A percentile compares a stretch with the other conserved stretches of the same genome.
phyloP scores from a whole-genome alignment of 2,797 vertebrate species.

The Huso huso region DNA sequence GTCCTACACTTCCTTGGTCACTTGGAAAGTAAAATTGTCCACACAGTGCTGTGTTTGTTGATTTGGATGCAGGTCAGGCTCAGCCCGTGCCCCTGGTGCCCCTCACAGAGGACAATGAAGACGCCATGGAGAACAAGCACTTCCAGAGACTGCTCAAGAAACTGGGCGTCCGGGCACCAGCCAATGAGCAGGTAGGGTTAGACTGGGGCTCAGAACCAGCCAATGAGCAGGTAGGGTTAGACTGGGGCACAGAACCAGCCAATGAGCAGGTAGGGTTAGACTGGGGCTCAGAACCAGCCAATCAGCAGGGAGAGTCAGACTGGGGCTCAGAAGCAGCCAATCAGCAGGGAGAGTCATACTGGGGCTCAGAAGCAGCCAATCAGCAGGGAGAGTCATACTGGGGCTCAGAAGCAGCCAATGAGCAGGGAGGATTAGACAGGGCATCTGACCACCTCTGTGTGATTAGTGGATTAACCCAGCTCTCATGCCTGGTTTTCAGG shows the following conservation, averaged over 20 bases:
- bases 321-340: too few species aligned
- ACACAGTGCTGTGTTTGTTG: conserved; percentile 2
- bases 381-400: too few species aligned
- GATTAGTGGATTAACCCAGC: too few species aligned
- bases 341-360: too few species aligned
- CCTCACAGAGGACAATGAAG: conserved; percentile 77
- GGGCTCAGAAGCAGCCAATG: too few species aligned
- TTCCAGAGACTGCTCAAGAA: conserved; percentile 69
- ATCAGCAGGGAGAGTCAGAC: too few species aligned
- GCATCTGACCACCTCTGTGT: too few species aligned
- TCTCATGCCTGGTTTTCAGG: conserved; percentile 47
- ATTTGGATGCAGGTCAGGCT: conserved; percentile 50
- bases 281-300: too few species aligned
- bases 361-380: too few species aligned
- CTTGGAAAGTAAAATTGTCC: too few species aligned
- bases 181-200: conserved; percentile 70
- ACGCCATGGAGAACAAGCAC: conserved; percentile 75
- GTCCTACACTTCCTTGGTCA: too few species aligned
- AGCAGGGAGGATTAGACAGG: too few species aligned
- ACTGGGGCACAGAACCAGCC: not conserved
- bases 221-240: not conserved
- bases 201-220: not conserved
- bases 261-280: not conserved
- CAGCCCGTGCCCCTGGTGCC: conserved; percentile 77
- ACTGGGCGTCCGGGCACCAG: conserved; percentile 70